These are phyloP conservation scores for Catharus ustulatus DNA, from an alignment of 2,797 vertebrate genomes.

Conservation along the genomic window DNA sequence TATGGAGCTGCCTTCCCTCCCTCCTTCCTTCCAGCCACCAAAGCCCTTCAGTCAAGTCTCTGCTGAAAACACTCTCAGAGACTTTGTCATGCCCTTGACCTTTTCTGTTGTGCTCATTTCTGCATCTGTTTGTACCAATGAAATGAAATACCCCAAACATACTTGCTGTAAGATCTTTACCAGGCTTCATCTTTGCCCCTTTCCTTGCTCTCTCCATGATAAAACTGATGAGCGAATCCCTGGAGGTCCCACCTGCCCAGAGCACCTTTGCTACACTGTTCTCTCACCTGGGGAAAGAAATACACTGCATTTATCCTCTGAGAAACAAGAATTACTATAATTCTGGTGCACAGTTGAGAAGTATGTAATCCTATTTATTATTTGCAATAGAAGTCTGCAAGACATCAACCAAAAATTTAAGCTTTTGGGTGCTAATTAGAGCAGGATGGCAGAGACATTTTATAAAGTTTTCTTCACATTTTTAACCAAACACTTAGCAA, in stretches of 20 bases:
- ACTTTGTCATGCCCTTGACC: not conserved
- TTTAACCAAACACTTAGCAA: not conserved
- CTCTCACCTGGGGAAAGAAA: not conserved
- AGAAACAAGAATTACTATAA: not conserved
- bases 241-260: not conserved
- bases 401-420: not conserved
- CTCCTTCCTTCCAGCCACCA: not conserved
- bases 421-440: not conserved
- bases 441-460: not conserved
- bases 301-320: not conserved
- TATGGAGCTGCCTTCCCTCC: not conserved
- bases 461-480: not conserved
- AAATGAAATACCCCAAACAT: not conserved
- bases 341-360: not conserved
- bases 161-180: not conserved
- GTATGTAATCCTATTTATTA: not conserved
- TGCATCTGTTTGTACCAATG: not conserved
- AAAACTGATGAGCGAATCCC: not conserved
- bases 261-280: not conserved
- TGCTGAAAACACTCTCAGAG: not conserved
- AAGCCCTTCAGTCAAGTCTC: not conserved
- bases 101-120: not conserved
- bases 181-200: not conserved
- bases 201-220: not conserved
- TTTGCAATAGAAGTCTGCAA: not conserved